Evolutionary conservation across 2,888 invertebrate species (phyloP), one percentile per base, ranked within the genome.

Genomic region (Polyommatus icarus): DNA sequence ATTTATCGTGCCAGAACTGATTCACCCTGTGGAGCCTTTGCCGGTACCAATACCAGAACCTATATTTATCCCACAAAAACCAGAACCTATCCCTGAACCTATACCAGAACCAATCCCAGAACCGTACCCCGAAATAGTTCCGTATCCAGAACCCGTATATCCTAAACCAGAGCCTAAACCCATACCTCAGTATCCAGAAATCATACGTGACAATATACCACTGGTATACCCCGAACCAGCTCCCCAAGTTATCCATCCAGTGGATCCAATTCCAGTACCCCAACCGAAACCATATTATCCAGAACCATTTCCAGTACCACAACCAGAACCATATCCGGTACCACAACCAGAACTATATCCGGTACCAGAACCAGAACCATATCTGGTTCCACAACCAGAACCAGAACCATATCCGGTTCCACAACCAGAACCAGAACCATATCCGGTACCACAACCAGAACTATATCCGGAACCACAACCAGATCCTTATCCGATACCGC

Each of bases 61-160:
- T 36, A 81, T 57, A 77, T 75, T 7, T 78, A 80, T 77, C 82
- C 81, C 79, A 67, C 76, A 78, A 8, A n/a, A 72, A 83, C 15
- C 61, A 10, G 24, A 71, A 29, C 76, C 71, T 10, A 7, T 36
- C 12, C 77, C 77, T 15, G 18, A 72, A 18, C 78, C 72, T 32
- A 76, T 50, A 76, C 72, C 71, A 76, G 76, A 46, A 67, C 79
- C 71, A 5, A 72, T 67, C 12, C 79, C 77, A 8, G 76, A 76
- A 15, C 71, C 76, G 1, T 79, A 80, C 76, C 83, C 81, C 79
- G 71, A 54, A 54, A 54, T 54, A 54, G 83, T 83, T 10, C 61
- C 61, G 20, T 20, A 61, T n/a, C 61, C 61, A 61, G 24, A 24
- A 61, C 40, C 72, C 18, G 40, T 46, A n/a, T 6, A 73, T 20